Evolutionary conservation across 2,888 invertebrate species (phyloP).

Genomic region (Cosmia pyralina): DNA sequence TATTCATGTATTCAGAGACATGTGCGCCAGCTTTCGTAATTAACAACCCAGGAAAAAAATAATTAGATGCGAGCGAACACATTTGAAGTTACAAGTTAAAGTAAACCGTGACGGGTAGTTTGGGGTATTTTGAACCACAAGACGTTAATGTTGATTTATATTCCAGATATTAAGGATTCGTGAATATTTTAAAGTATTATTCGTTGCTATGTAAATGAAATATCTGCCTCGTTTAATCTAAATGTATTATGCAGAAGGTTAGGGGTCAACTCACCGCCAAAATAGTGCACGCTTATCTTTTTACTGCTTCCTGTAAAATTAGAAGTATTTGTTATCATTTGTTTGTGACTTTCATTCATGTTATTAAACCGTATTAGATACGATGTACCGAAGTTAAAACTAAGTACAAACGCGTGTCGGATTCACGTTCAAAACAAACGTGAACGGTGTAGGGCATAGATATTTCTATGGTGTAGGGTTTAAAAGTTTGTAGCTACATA

Average conservation of each 20-base stretch:
- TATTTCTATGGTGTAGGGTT: conserved; percentile 5
- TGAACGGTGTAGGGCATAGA: background rate
- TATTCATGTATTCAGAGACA: conserved; percentile 51
- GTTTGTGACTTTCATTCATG: conserved; percentile 43
- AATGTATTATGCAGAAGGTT: conserved; percentile 58
- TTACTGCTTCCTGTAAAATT: conserved; percentile 51
- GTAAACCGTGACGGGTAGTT: conserved; percentile 30
- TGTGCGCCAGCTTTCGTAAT: conserved; percentile 50
- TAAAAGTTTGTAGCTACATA: background rate
- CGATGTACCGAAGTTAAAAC: conserved; percentile 12
- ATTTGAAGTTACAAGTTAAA: conserved; percentile 35
- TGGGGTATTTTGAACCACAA: conserved; percentile 37
- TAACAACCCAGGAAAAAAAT: conserved; percentile 42
- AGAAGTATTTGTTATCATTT: conserved; percentile 36
- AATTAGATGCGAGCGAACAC: conserved; percentile 31
- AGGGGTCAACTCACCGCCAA: conserved; percentile 59
- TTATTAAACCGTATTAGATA: conserved; percentile 16
- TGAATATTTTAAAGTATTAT: conserved; percentile 48
- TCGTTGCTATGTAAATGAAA: conserved; percentile 35
- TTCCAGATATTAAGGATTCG: conserved; percentile 43
- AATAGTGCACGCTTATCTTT: conserved; percentile 64
- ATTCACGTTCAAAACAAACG: conserved; percentile 15
- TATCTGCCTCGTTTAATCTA: conserved; percentile 49
- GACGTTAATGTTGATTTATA: conserved; percentile 44
- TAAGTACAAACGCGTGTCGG: conserved; percentile 24